Evolutionary conservation across 2,797 vertebrate species (phyloP).

Genomic region (Cyprinella venusta): DNA sequence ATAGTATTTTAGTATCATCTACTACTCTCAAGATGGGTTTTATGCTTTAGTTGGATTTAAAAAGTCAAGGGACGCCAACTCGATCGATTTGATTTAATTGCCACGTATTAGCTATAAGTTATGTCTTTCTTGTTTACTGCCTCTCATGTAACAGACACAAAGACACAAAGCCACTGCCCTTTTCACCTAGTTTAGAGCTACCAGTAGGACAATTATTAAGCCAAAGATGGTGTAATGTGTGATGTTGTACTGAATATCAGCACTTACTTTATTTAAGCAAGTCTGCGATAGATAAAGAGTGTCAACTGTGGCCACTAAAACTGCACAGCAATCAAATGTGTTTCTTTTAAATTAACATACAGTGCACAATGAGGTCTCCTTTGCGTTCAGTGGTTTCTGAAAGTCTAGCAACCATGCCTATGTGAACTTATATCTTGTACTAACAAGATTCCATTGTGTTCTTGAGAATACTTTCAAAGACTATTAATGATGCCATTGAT

Average conservation of each 20-base stretch:
- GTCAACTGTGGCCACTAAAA: constrained; percentile 2
- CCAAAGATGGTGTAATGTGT: background rate
- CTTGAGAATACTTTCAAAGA: background rate
- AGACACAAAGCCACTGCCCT: background rate
- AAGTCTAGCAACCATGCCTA: background rate
- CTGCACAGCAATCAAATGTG: background rate
- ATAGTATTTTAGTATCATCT: background rate
- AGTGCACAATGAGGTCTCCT: constrained; percentile 12
- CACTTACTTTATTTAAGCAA: constrained; percentile 24
- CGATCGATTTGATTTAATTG: background rate
- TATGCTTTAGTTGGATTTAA: background rate
- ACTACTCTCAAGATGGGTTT: background rate
- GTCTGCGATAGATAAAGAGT: constrained; percentile 19
- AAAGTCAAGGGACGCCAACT: background rate
- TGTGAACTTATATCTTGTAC: background rate
- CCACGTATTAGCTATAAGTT: too few species aligned
- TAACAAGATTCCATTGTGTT: background rate
- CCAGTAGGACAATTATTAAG: constrained; percentile 30
- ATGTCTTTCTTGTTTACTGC: background rate
- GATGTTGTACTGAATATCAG: constrained; percentile 22
- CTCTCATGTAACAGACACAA: background rate
- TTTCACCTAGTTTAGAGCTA: background rate
- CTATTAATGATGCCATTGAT: background rate
- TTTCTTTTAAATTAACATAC: constrained; percentile 35
- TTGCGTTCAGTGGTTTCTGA: background rate